Evolutionary conservation across 2,888 invertebrate genomes (phyloP).

Genomic region (Orchesellides sinensis): DNA sequence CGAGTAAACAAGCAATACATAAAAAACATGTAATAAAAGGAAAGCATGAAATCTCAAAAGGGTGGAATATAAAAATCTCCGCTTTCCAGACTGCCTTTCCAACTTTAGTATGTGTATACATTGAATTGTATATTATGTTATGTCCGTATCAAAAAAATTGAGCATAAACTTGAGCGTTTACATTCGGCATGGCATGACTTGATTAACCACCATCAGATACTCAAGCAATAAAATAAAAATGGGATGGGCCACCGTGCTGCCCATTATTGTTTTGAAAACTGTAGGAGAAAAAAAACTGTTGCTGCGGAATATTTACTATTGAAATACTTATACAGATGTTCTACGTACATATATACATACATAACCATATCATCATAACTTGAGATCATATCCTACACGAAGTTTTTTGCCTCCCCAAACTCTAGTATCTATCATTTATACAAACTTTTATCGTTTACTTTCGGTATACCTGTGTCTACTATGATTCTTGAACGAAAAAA

Average conservation of each 20-base stretch:
- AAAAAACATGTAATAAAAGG: not conserved
- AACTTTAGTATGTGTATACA: not conserved
- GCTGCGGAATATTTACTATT: too few species aligned
- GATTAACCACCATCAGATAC: conserved; percentile 46
- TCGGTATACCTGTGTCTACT: too few species aligned
- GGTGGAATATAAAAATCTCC: conserved; percentile 41
- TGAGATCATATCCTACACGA: too few species aligned
- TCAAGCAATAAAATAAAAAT: conserved; percentile 54
- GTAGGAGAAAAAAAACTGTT: not conserved
- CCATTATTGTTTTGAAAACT: conserved; percentile 36
- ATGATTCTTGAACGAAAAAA: too few species aligned
- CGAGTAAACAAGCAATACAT: conserved; percentile 36
- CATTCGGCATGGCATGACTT: conserved; percentile 43
- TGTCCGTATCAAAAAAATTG: not conserved
- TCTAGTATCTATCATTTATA: too few species aligned
- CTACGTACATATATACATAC: too few species aligned
- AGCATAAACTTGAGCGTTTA: conserved; percentile 1
- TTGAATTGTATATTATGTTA: not conserved
- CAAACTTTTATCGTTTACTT: too few species aligned
- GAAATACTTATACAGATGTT: too few species aligned
- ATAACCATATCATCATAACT: too few species aligned
- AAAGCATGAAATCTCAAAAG: conserved; percentile 29
- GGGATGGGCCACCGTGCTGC: conserved; percentile 50
- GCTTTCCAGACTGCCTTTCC: not conserved
- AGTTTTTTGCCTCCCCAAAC: too few species aligned